Conservation (phyloP, 2,113 vertebrate species). For the Pristiophorus japonicus region DNA sequence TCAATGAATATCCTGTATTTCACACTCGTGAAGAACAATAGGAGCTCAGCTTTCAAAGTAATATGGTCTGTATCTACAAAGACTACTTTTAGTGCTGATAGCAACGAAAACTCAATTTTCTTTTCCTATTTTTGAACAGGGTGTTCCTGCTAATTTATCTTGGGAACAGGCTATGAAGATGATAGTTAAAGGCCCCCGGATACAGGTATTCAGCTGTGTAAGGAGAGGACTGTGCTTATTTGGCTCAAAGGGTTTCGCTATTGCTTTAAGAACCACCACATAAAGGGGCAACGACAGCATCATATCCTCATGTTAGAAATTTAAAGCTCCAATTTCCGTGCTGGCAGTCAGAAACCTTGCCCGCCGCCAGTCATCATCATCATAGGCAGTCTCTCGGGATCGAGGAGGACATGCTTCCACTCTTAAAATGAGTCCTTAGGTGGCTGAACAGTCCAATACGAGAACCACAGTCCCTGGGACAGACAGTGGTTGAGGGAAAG, state of each 20-base stretch:
- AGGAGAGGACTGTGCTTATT: background rate
- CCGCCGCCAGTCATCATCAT: no score
- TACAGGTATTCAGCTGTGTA: slow-evolving; percentile 50
- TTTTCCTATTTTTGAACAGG: slow-evolving; percentile 44
- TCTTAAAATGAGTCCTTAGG: no score
- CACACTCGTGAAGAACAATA: background rate
- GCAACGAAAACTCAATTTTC: background rate
- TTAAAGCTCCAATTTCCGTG: no score
- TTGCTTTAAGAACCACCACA: background rate
- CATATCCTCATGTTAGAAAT: no score
- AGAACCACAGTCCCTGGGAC: no score
- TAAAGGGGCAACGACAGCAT: no score
- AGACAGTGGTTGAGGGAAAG: no score
- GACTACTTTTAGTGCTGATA: background rate
- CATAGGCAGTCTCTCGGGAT: no score
- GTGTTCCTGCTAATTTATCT: slow-evolving; percentile 57
- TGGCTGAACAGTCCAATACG: no score
- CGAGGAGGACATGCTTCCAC: no score
- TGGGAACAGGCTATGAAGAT: slow-evolving; percentile 64
- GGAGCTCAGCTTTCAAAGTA: background rate
- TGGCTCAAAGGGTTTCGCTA: background rate
- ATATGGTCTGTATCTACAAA: background rate
- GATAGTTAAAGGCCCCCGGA: slow-evolving; percentile 54
- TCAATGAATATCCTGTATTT: background rate
- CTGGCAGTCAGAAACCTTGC: no score